These are phyloP conservation scores for Portevinia maculata DNA, from an alignment of 2,888 invertebrate species.

Conservation along the genomic window DNA sequence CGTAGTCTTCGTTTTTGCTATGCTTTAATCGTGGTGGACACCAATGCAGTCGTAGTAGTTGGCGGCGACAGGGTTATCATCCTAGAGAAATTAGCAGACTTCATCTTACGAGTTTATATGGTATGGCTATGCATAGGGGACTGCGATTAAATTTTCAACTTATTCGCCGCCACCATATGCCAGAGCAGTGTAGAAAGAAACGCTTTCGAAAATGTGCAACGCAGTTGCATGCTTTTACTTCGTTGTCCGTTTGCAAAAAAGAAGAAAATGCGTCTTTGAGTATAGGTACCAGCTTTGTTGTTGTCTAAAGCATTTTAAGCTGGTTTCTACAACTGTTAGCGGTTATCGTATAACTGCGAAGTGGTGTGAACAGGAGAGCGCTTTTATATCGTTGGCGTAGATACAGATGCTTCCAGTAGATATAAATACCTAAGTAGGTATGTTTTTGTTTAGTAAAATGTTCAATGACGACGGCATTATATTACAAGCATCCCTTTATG, in stretches of 20 bases:
- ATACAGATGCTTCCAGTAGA: conserved; percentile 1
- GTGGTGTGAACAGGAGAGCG: conserved; percentile 38
- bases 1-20: conserved; percentile 1
- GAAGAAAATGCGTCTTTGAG: conserved; percentile 23
- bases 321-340: conserved; percentile 39
- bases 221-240: conserved; percentile 29
- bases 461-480: conserved; percentile 27
- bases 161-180: conserved; percentile 27
- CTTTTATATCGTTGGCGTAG: neutral
- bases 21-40: conserved; percentile 9
- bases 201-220: conserved; percentile 47
- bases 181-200: conserved; percentile 21
- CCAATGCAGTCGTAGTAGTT: neutral
- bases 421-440: neutral
- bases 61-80: conserved; percentile 57
- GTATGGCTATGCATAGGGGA: conserved; percentile 34
- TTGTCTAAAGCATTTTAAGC: conserved; percentile 27
- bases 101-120: conserved; percentile 23
- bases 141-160: conserved; percentile 48
- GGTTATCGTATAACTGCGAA: conserved; percentile 21
- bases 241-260: conserved; percentile 11
- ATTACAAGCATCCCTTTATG: neutral
- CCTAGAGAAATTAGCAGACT: conserved; percentile 65
- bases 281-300: neutral
- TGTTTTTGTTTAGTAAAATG: conserved; percentile 5